Conservation (phyloP, 2,113 vertebrate genomes). For the Tretioscincus oriximinensis region DNA sequence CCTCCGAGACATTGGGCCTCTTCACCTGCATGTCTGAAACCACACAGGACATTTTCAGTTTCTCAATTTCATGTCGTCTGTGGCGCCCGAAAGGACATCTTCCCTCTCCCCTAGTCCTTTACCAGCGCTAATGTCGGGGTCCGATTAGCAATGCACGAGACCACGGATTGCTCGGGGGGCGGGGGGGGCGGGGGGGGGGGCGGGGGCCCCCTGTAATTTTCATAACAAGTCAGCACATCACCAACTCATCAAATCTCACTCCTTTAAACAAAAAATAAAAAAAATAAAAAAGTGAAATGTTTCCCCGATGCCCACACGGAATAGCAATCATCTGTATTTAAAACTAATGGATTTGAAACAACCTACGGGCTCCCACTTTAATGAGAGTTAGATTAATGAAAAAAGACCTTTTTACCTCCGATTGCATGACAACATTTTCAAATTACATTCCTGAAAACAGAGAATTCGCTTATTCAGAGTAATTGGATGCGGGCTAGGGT, state of each 20-base stretch:
- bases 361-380: constrained; percentile 87
- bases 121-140: not conserved
- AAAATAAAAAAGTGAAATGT: constrained; percentile 65
- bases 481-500: constrained; percentile 99
- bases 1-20: not conserved
- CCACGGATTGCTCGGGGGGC: constrained; percentile 31
- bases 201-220: constrained; percentile 73
- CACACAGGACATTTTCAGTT: not conserved
- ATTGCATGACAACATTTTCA: constrained; percentile 97
- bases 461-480: constrained; percentile 98
- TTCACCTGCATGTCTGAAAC: not conserved
- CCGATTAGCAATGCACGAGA: constrained; percentile 19
- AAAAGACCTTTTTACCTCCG: constrained; percentile 84
- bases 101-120: not conserved
- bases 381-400: constrained; percentile 92
- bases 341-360: constrained; percentile 94
- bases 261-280: constrained; percentile 22
- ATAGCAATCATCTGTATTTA: constrained; percentile 94
- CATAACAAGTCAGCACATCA: constrained; percentile 63
- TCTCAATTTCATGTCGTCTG: constrained; percentile 2
- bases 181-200: constrained; percentile 44
- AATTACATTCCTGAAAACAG: constrained; percentile 92
- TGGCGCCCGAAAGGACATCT: constrained; percentile 1
- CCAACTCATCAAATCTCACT: constrained; percentile 71
- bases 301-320: constrained; percentile 76